Conservation (phyloP, 2,113 vertebrate species). For the Odontophorus gujanensis region DNA sequence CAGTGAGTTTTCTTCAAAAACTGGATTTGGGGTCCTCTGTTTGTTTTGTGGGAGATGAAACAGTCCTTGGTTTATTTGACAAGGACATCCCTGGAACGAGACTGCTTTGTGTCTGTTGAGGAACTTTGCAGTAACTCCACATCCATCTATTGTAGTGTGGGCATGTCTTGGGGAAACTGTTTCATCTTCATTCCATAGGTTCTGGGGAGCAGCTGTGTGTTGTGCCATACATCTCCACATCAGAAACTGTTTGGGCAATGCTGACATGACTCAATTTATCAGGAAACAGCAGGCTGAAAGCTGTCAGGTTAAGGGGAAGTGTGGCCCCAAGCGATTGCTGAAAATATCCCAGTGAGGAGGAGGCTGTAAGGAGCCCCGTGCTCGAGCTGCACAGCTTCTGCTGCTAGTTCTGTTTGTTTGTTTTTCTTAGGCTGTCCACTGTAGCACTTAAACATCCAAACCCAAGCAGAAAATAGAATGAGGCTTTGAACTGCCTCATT, state of each 20-base stretch:
- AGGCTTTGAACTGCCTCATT: neutral
- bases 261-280: neutral
- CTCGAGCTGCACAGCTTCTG: neutral
- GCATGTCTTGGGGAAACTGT: neutral
- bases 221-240: neutral
- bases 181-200: neutral
- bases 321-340: slow-evolving; percentile 18
- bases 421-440: neutral
- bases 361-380: neutral
- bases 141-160: neutral
- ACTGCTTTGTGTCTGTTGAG: neutral
- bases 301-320: slow-evolving; percentile 25
- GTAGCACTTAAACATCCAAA: neutral
- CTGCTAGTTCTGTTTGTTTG: neutral
- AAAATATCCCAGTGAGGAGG: slow-evolving; percentile 39
- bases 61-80: neutral
- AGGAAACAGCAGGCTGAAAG: slow-evolving; percentile 24
- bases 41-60: slow-evolving; percentile 13
- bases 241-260: neutral
- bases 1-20: neutral
- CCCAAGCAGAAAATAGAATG: neutral
- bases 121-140: neutral
- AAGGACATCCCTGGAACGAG: neutral
- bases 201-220: neutral
- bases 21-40: neutral